Percentiles rank a stretch among this genome's conserved stretches.
These are phyloP conservation scores for Pararge aegeria DNA, from an alignment of 1,140 invertebrate genomes.

Conservation along the genomic window DNA sequence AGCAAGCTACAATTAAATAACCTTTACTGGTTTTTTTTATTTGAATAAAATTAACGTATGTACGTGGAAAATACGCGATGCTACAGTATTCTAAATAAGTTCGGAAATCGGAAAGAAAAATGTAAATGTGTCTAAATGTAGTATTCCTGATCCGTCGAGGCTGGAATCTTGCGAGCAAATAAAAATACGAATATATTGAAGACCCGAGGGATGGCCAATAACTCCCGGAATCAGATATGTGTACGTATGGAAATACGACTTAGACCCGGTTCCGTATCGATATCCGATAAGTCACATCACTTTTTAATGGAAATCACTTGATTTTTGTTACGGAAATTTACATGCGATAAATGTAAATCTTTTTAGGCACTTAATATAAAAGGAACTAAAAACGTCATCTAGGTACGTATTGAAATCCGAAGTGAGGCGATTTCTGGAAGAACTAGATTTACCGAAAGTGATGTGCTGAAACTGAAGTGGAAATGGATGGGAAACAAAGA, in stretches of 20 bases:
- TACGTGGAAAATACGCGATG: no score
- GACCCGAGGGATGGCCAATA: slow-evolving; percentile 62
- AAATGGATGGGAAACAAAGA: no score
- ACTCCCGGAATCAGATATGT: slow-evolving; percentile 41
- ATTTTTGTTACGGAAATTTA: not conserved
- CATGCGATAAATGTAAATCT: no score
- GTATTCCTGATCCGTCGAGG: slow-evolving; percentile 50
- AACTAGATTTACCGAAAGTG: no score
- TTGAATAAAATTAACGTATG: no score
- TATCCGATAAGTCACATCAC: slow-evolving; percentile 4
- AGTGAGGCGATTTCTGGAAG: no score
- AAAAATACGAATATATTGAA: slow-evolving; percentile 67
- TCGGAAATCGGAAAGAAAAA: slow-evolving; percentile 24
- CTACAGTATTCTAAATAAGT: not conserved
- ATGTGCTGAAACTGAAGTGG: no score
- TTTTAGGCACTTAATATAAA: no score
- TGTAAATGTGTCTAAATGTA: slow-evolving; percentile 42
- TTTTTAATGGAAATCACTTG: not conserved
- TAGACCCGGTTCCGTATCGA: slow-evolving; percentile 20
- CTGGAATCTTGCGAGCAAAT: slow-evolving; percentile 58
- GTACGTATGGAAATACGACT: slow-evolving; percentile 50
- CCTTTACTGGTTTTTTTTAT: no score
- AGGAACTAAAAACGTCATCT: no score
- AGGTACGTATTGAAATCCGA: no score
- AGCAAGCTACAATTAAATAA: no score